Conservation (phyloP, 2,113 vertebrate genomes). For the Rhodinocichla rosea region DNA sequence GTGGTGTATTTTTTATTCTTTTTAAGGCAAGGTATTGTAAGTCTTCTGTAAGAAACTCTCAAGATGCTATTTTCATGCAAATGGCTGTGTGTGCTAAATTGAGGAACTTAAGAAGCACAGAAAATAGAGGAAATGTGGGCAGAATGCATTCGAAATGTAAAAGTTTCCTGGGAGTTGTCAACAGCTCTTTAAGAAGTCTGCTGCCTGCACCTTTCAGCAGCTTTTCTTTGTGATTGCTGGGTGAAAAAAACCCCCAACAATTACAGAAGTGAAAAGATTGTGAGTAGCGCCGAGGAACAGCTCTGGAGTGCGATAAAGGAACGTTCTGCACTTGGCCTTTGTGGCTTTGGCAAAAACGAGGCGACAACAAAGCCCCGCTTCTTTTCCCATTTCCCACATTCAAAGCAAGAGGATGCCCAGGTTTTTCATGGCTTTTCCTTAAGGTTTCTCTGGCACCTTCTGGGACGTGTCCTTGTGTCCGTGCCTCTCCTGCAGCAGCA, state of each 20-base stretch:
- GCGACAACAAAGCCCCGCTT: neutral
- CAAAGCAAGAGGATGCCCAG: neutral
- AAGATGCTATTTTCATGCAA: slow-evolving; percentile 57
- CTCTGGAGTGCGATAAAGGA: neutral
- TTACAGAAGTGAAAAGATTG: neutral
- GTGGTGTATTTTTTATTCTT: neutral
- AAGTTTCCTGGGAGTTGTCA: slow-evolving; percentile 48
- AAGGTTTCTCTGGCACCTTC: neutral
- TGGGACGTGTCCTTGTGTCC: fast-evolving
- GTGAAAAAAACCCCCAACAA: neutral
- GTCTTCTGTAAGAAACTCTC: slow-evolving; percentile 25
- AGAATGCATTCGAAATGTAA: slow-evolving; percentile 22
- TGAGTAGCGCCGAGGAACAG: neutral
- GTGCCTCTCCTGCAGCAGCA: neutral
- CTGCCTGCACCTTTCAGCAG: neutral
- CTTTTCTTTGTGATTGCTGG: slow-evolving; percentile 14
- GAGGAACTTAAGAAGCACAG: slow-evolving; percentile 1
- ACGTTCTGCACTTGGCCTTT: neutral
- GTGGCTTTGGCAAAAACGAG: neutral
- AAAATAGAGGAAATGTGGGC: slow-evolving; percentile 25
- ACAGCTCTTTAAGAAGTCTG: slow-evolving; percentile 22
- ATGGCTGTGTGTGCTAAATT: slow-evolving; percentile 52
- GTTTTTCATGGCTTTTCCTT: neutral
- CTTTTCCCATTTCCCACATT: neutral
- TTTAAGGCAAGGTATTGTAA: neutral